Evolutionary conservation across 2,888 invertebrate genomes (phyloP), one percentile per base, ranked within the genome.

Genomic region (Ophraella communa): DNA sequence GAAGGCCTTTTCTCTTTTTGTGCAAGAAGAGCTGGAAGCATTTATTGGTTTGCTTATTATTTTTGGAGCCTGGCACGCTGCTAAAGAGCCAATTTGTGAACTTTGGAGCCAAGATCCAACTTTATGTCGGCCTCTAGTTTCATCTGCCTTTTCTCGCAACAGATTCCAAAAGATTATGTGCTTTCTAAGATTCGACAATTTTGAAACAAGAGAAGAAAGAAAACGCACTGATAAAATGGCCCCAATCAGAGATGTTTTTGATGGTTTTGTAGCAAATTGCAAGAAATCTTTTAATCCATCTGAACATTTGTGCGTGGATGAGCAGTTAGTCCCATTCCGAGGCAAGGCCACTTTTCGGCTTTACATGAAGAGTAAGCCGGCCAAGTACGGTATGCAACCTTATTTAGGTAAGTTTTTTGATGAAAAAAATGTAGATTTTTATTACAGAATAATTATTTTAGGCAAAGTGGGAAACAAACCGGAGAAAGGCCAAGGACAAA

Each of bases 21-120:
- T 59, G 59, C 52, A 49, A 52, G 59, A 59, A 59, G 35, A 59
- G 52, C 35, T 59, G 35, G 59, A 59, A 59, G 59, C 59, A 52
- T 51, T 59, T 59, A 51, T 59, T 59, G 59, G 52, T 65, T 61
- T 65, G 67, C 67, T 67, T 56, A 67, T 57, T 52, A 65, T 62
- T 57, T 67, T 65, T 62, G 56, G 24, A 64, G 61, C 61, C 61
- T 64, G 61, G 57, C 53, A 62, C 57, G 51, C 55, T 60, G 58
- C 49, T 21, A 68, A 55, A 42, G 66, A 20, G 63, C 66, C 33
- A 52, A 51, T 45, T 65, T 69, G 20, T 52, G 67, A 53, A 24
- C 24, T 24, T 4, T 24, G 24, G 24, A 24, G 24, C 24, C 24
- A 24, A 24, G 24, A 24, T 24, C 24, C 24, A 24, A 24, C 24